Evolutionary conservation across 2,113 vertebrate species (phyloP), one percentile per base, ranked within the genome.

Genomic region (Alligator mississippiensis): DNA sequence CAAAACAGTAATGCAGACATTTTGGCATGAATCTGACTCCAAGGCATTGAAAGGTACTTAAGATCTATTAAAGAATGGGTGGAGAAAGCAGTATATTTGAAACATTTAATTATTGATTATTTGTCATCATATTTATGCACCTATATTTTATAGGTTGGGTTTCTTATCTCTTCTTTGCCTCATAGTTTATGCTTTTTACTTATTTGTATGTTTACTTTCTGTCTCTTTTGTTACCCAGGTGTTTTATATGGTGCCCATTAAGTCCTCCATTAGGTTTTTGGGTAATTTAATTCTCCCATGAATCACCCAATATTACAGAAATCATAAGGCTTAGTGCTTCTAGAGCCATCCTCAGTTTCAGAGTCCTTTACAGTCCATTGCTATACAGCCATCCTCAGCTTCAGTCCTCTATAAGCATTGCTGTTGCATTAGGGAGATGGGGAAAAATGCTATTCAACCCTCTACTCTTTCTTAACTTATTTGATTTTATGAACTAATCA

Each of bases 21-120:
- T 97, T 93, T 97, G 96, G 85, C 95, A 93, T 87, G 94, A 96
- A 97, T 84, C 85, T 30, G 93, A 97, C 77, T 97, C 92, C 87
- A 75, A 93, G 90, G 90, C 61, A 24, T 84, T 84, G 87, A 96
- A 96, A 93, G 63, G 58, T 88, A 92, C 90, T 93, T 95, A 70
- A 90, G 89, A 93, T 82, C 83, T 87, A 25, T 63, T 95, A 76
- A 85, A 61, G n/a, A 76, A 57, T 70, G 86, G 83, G 86, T 91
- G 80, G 82, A 62, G 74, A 84, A 90, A 47, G 27, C 17, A 64
- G 55, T 55, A 3, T 15, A 87, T 86, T 96, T 77, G 78, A 87
- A 93, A 72, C n/a, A 94, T 60, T 47, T 47, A 9, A 47, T 47
- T 68, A 60, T 89, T 97, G 88, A 90, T 90, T 82, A 90, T 93